These are phyloP conservation scores for Sternotherus odoratus DNA, from an alignment of 2,797 vertebrate species.

Conservation along the genomic window DNA sequence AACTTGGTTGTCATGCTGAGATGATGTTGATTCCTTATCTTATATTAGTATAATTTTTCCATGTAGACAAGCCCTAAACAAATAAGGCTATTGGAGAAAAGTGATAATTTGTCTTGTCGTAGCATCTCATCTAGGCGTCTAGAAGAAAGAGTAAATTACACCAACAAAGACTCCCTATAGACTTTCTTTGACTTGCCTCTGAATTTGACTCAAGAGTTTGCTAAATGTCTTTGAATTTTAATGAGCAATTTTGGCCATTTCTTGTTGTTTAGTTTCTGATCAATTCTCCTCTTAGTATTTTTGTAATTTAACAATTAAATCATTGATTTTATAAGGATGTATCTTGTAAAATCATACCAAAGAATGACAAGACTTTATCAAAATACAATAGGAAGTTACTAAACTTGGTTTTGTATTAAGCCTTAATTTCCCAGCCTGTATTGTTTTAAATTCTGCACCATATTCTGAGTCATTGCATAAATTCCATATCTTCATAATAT, in stretches of 20 bases:
- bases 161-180: background rate
- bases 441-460: constrained; percentile 13
- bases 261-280: background rate
- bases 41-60: too few species aligned
- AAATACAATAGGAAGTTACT: background rate
- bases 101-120: constrained; percentile 44
- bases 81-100: constrained; percentile 38
- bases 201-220: background rate
- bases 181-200: background rate
- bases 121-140: constrained; percentile 9
- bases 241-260: background rate
- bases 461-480: background rate
- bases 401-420: background rate
- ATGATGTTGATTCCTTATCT: too few species aligned
- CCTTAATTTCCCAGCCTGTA: constrained; percentile 18
- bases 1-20: too few species aligned
- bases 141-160: background rate
- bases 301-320: background rate
- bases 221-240: background rate
- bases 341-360: background rate
- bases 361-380: background rate
- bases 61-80: too few species aligned
- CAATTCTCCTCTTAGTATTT: background rate
- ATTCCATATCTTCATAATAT: too few species aligned
- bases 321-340: background rate